Conservation (phyloP, 2,113 vertebrate genomes). For the Lepisosteus osseus region DNA sequence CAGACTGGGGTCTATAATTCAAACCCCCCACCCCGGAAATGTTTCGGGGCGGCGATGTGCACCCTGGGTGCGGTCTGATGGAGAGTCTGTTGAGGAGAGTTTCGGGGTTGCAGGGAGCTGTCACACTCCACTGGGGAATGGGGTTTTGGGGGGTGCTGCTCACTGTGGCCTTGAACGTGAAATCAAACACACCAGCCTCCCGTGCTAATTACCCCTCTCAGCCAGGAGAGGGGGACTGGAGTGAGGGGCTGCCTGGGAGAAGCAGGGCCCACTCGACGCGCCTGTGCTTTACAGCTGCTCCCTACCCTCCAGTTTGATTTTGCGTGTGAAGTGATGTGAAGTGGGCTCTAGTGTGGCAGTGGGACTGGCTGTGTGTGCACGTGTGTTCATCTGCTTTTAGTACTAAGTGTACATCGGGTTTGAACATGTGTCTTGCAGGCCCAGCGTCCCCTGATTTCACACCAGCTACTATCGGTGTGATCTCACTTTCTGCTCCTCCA, state of each 20-base stretch:
- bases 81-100: constrained; percentile 10
- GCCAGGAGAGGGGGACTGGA: constrained; percentile 29
- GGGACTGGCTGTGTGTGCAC: constrained; percentile 2
- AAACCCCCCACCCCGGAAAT: no score
- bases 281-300: no score
- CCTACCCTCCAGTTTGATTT: no score
- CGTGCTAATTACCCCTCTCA: constrained; percentile 58
- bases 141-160: constrained; percentile 37
- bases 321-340: not conserved
- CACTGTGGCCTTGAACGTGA: constrained; percentile 58
- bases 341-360: not conserved
- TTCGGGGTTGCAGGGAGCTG: constrained; percentile 45
- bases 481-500: no score
- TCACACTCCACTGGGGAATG: constrained; percentile 42
- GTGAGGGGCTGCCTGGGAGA: constrained; percentile 50
- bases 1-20: no score
- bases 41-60: not conserved
- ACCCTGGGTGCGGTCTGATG: not conserved
- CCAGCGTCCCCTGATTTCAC: no score
- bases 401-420: not conserved
- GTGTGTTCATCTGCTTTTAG: not conserved
- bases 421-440: not conserved
- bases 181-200: constrained; percentile 62
- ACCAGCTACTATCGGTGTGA: no score
- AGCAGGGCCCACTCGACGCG: not conserved